These are phyloP conservation scores for Ictalurus furcatus DNA, from an alignment of 2,113 vertebrate species.

Conservation along the genomic window DNA sequence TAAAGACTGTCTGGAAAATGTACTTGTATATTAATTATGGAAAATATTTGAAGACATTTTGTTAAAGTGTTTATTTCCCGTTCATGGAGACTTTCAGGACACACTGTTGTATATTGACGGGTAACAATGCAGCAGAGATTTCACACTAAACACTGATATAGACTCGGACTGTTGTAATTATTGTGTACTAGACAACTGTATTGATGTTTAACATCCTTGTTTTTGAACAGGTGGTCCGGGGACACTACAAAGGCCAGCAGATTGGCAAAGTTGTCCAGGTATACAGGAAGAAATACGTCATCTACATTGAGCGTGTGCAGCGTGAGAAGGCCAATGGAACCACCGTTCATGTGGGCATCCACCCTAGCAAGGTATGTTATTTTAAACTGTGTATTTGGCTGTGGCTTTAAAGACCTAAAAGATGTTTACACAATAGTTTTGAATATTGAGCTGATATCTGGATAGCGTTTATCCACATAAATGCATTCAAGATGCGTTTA, in stretches of 20 bases:
- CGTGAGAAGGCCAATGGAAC: constrained; percentile 92
- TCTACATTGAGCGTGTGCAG: constrained; percentile 92
- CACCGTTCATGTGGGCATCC: constrained; percentile 90
- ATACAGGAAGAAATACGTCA: constrained; percentile 92
- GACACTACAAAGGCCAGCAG: constrained; percentile 95
- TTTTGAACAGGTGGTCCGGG: constrained; percentile 81
- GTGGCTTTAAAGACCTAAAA: neutral
- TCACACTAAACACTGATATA: neutral
- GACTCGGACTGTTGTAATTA: neutral
- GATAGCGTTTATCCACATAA: neutral
- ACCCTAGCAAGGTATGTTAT: constrained; percentile 86
- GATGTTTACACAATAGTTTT: neutral
- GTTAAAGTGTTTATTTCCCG: too few relatives aligned
- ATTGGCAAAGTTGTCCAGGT: constrained; percentile 94
- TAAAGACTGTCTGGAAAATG: too few relatives aligned
- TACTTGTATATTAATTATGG: too few relatives aligned
- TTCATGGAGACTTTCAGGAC: too few relatives aligned
- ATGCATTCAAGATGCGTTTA: neutral
- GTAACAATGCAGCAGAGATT: neutral
- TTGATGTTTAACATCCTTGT: neutral
- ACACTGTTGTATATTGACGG: too few relatives aligned
- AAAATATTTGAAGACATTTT: too few relatives aligned
- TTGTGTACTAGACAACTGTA: too few relatives aligned
- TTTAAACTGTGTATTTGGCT: neutral
- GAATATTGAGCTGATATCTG: neutral